Conservation (phyloP, 2,797 vertebrate species). For the Fistularia tabacaria region DNA sequence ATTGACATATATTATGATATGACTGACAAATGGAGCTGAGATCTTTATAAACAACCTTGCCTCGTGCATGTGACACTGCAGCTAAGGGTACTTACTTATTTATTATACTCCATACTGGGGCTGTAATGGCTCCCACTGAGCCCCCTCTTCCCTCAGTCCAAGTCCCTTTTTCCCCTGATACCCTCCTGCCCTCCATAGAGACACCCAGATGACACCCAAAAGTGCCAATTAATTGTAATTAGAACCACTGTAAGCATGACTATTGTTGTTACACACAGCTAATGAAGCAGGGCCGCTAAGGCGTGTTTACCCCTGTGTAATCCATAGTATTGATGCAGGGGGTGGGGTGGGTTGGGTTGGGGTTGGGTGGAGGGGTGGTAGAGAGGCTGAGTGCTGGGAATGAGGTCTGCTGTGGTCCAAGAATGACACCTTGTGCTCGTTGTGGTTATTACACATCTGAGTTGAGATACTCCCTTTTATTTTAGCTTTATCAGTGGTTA, state of each 20-base stretch:
- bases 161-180: neutral
- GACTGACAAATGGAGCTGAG: neutral
- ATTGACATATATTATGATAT: too few species aligned
- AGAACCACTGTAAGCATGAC: conserved; percentile 55
- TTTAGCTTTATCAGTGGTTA: too few species aligned
- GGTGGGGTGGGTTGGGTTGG: neutral
- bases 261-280: conserved; percentile 54
- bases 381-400: conserved; percentile 4
- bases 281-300: conserved; percentile 60
- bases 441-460: conserved; percentile 16
- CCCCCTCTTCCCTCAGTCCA: conserved; percentile 18
- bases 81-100: conserved; percentile 9
- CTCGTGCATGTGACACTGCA: neutral
- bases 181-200: conserved; percentile 16
- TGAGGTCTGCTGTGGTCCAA: conserved; percentile 27
- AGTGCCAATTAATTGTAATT: conserved; percentile 69
- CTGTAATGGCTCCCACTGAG: conserved; percentile 26
- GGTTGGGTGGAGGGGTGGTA: too few species aligned
- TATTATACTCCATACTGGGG: conserved; percentile 13
- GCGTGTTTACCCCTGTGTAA: conserved; percentile 55
- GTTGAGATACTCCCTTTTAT: too few species aligned
- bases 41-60: neutral
- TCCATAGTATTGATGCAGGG: conserved; percentile 53
- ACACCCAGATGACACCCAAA: conserved; percentile 27
- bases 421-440: conserved; percentile 65